Conservation (phyloP, 2,797 vertebrate genomes). For the Merluccius polli region DNA sequence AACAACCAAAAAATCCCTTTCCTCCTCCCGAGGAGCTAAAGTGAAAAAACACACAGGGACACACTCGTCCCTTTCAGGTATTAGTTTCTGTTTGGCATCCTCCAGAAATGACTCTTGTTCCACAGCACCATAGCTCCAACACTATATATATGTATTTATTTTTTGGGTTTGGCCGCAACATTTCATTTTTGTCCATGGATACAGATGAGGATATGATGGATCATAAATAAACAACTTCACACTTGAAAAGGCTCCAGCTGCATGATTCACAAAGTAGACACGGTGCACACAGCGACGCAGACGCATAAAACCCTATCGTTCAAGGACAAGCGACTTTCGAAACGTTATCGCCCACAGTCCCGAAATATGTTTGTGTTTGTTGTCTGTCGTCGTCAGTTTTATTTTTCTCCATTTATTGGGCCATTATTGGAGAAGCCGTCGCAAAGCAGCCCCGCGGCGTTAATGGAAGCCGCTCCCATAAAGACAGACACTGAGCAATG, state of each 20-base stretch:
- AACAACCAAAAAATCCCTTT: constrained; percentile 29
- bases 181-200: constrained; percentile 10
- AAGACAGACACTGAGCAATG: constrained; percentile 54
- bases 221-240: constrained; percentile 23
- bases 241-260: not conserved
- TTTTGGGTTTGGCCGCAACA: not conserved
- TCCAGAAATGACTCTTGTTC: not conserved
- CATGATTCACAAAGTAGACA: not conserved
- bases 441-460: constrained; percentile 47
- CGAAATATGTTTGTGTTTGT: not conserved
- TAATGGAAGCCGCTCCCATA: constrained; percentile 58
- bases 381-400: constrained; percentile 21
- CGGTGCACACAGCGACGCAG: not conserved
- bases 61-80: constrained; percentile 52
- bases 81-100: constrained; percentile 38
- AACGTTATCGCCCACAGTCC: not conserved
- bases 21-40: constrained; percentile 52
- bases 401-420: constrained; percentile 45
- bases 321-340: not conserved
- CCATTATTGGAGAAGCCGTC: constrained; percentile 53
- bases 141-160: not conserved
- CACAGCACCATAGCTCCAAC: not conserved
- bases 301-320: not conserved
- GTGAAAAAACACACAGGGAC: constrained; percentile 40
- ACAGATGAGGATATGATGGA: constrained; percentile 7